Evolutionary conservation across 2,888 invertebrate species (phyloP).

Genomic region (Philaethria dido): DNA sequence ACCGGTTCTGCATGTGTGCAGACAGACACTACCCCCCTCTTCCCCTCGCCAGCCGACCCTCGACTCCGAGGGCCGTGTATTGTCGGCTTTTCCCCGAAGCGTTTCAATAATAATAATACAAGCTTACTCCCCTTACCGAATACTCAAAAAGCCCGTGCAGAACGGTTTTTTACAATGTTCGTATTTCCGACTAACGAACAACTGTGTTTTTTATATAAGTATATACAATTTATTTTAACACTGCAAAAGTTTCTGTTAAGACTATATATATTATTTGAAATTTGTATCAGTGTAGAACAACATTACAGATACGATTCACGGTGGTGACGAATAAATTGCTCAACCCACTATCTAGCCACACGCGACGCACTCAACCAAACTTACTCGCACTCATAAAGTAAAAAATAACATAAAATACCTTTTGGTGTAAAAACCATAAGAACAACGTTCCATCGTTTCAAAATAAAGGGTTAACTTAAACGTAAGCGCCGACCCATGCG

Average conservation of each 20-base stretch:
- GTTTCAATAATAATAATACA: slow-evolving; percentile 77
- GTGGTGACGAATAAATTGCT: slow-evolving; percentile 50
- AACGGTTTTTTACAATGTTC: slow-evolving; percentile 43
- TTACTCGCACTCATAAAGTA: slow-evolving; percentile 76
- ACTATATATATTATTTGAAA: neutral
- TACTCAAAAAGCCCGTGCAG: slow-evolving; percentile 44
- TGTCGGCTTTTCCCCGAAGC: slow-evolving; percentile 75
- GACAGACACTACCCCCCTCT: slow-evolving; percentile 71
- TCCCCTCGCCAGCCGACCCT: slow-evolving; percentile 78
- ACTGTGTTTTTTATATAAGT: neutral
- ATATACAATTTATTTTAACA: neutral
- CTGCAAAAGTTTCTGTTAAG: neutral
- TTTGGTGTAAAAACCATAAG: slow-evolving; percentile 92
- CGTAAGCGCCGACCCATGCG: slow-evolving; percentile 82
- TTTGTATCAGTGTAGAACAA: slow-evolving; percentile 46
- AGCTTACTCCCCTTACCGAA: slow-evolving; percentile 49
- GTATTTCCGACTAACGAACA: neutral
- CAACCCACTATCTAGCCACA: slow-evolving; percentile 64
- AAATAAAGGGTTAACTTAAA: slow-evolving; percentile 83
- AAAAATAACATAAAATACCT: slow-evolving; percentile 87
- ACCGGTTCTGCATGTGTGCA: slow-evolving; percentile 83
- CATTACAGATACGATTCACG: slow-evolving; percentile 48
- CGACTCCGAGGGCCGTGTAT: slow-evolving; percentile 72
- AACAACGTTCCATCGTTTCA: slow-evolving; percentile 91
- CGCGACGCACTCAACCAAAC: slow-evolving; percentile 74